Evolutionary conservation across 2,113 vertebrate genomes (phyloP).

Genomic region (Hemichromis elongatus): DNA sequence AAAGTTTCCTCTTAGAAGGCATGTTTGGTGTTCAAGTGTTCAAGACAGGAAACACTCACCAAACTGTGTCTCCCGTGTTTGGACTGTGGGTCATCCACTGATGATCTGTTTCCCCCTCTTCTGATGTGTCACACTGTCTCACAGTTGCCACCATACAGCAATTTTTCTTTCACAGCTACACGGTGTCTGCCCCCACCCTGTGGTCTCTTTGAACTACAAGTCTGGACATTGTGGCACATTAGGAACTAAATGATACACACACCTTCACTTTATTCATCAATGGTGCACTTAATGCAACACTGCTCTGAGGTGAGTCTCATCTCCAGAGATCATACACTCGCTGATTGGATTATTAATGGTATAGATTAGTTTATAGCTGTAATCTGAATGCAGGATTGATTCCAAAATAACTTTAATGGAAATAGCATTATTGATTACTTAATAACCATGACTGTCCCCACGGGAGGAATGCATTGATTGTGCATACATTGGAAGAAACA

Average conservation of each 20-base stretch:
- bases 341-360: constrained; percentile 46
- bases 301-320: background rate
- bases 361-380: constrained; percentile 27
- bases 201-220: background rate
- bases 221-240: background rate
- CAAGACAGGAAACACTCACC: background rate
- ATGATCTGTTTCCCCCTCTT: background rate
- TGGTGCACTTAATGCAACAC: background rate
- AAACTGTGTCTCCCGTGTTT: background rate
- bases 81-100: background rate
- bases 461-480: constrained; percentile 38
- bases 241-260: background rate
- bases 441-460: constrained; percentile 34
- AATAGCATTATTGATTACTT: constrained; percentile 48
- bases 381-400: constrained; percentile 52
- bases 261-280: background rate
- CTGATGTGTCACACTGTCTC: background rate
- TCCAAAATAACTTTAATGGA: constrained; percentile 35
- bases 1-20: background rate
- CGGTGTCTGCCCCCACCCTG: background rate
- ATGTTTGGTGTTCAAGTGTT: background rate
- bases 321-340: constrained; percentile 16
- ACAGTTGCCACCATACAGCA: background rate
- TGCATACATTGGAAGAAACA: constrained; percentile 16
- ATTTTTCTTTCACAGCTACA: background rate